Conservation (phyloP, 2,113 vertebrate genomes). For the Oreotrochilus melanogaster region DNA sequence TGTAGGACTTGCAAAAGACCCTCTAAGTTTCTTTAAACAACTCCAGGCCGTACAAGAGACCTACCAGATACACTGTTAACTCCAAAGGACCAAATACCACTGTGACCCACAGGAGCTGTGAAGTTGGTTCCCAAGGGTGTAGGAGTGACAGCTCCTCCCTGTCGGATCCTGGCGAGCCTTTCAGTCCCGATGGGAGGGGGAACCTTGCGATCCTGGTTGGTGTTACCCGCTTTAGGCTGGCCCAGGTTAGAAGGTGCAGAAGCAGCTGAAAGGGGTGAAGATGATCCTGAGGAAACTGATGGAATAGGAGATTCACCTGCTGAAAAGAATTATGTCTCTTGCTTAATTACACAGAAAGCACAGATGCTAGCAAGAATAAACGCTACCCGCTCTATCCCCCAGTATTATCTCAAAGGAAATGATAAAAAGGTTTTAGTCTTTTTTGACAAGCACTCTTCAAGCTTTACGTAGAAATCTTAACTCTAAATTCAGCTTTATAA, state of each 20-base stretch:
- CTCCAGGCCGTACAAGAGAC: neutral
- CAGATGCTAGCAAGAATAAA: neutral
- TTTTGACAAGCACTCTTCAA: neutral
- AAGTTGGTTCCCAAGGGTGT: slow-evolving; percentile 92
- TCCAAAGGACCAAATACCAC: slow-evolving; percentile 98
- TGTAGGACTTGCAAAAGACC: rapidly evolving
- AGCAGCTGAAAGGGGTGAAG: slow-evolving; percentile 90
- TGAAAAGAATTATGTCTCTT: slow-evolving; percentile 78
- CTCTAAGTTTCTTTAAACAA: rapidly evolving
- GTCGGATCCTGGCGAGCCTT: slow-evolving; percentile 92
- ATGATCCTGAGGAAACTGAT: slow-evolving; percentile 93
- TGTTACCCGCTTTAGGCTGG: slow-evolving; percentile 87
- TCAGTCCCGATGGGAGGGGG: slow-evolving; percentile 97
- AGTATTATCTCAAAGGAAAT: neutral
- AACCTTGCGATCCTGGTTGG: slow-evolving; percentile 92
- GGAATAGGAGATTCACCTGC: slow-evolving; percentile 94
- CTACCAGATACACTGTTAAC: slow-evolving; percentile 93
- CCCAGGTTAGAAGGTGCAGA: slow-evolving; percentile 86
- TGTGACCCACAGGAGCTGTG: slow-evolving; percentile 93
- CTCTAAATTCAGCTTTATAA: neutral
- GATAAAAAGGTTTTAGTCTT: neutral
- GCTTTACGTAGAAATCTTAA: neutral
- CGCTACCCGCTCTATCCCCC: neutral
- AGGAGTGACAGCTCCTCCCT: slow-evolving; percentile 93
- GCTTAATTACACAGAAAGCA: slow-evolving; percentile 72